Evolutionary conservation across 2,888 invertebrate genomes (phyloP), one percentile per base, ranked within the genome.

Genomic region (Kryphioiulus occultus): DNA sequence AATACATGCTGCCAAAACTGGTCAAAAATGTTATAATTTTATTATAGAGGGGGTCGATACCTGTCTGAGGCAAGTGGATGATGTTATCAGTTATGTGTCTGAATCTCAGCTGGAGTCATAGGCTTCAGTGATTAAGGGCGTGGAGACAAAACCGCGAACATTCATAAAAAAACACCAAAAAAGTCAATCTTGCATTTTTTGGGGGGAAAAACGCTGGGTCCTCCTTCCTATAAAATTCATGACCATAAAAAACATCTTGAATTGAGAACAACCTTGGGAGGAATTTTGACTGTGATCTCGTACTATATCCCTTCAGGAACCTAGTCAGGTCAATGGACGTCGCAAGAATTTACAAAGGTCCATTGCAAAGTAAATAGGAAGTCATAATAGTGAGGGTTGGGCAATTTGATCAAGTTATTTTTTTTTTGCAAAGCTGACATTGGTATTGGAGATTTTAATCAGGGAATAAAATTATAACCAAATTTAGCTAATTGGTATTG

Each of bases 191-290:
- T 78, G 26, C 2, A 32, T 78, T 78, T 1, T 53, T 53, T n/a
- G 5, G 0, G 19, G 3, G 53, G 0, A 19, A 53, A 53, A 78
- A 78, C 26, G 0, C 30, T 30, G 78, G 78, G 30, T 78, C 78
- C 78, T 30, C 78, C 78, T 78, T 78, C 78, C 78, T 32, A 78
- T 78, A 78, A 78, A 78, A 68, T 22, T 12, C 68, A 26, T 10
- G 68, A 10, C 26, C 26, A 68, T 26, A n/a, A 53, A 47, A 68
- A 26, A 78, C 78, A 30, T 17, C 78, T 30, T 78, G 1, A 26
- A 78, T 78, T 32, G 78, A 78, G 30, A 78, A 78, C 78, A 78
- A 78, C 78, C 78, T 78, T 78, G 78, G 30, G 30, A 78, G 30
- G 78, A 78, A 78, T 78, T 78, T 78, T 78, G 30, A 78, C 78